phyloP scores from a whole-genome alignment of 2,888 invertebrate species.

The Hipparchia semele region DNA sequence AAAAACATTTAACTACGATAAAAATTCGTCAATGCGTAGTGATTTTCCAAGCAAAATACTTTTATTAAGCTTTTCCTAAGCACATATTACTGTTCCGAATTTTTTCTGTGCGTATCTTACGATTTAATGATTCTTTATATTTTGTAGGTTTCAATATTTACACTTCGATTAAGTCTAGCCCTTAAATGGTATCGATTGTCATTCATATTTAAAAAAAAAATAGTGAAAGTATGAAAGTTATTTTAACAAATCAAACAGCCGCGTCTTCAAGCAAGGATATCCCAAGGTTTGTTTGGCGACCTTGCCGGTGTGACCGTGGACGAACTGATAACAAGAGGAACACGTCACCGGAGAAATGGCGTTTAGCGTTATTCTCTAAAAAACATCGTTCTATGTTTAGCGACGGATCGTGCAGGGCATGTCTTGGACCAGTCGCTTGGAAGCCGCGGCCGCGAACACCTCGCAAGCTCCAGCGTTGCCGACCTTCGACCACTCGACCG shows the following conservation, averaged over 20 bases:
- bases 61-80: no score
- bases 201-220: not conserved
- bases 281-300: constrained; percentile 71
- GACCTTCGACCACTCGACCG: constrained; percentile 76
- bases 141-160: no score
- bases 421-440: constrained; percentile 73
- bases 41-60: no score
- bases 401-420: constrained; percentile 54
- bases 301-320: constrained; percentile 60
- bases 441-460: constrained; percentile 78
- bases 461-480: constrained; percentile 73
- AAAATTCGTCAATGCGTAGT: no score
- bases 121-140: no score
- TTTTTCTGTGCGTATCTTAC: no score
- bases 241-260: not conserved
- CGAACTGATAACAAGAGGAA: constrained; percentile 45
- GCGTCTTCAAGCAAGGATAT: constrained; percentile 38
- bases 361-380: constrained; percentile 61
- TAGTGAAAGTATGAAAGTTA: not conserved
- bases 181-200: no score
- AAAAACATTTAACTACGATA: no score
- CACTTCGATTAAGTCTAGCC: no score
- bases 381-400: constrained; percentile 68
- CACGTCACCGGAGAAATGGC: constrained; percentile 64
- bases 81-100: no score